Conservation (phyloP, 2,888 invertebrate genomes). For the Acleris literana region DNA sequence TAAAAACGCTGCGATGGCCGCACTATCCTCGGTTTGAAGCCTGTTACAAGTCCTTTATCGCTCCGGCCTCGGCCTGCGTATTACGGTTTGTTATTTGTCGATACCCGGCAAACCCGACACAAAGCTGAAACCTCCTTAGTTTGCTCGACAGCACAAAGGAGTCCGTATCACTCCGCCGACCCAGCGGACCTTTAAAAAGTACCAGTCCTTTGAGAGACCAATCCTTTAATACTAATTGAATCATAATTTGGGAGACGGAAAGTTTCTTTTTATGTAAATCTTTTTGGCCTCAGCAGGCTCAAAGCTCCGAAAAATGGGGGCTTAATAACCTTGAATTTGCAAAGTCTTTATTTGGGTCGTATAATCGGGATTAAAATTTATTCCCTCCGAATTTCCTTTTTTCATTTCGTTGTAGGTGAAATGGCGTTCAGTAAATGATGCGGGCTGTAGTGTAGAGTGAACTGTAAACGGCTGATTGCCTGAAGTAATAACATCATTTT, state of each 20-base stretch:
- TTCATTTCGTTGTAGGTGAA: constrained; percentile 35
- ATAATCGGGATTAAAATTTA: constrained; percentile 67
- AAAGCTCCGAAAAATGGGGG: constrained; percentile 69
- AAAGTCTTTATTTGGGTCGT: constrained; percentile 57
- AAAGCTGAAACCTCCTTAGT: constrained; percentile 76
- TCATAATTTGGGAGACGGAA: constrained; percentile 79
- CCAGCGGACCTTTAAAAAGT: constrained; percentile 77
- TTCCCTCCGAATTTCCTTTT: constrained; percentile 53
- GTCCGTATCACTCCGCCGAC: constrained; percentile 60
- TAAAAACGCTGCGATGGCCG: constrained; percentile 39
- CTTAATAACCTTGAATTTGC: constrained; percentile 72
- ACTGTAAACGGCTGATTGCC: constrained; percentile 11
- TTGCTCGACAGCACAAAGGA: constrained; percentile 78
- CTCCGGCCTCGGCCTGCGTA: constrained; percentile 23
- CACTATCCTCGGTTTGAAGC: constrained; percentile 19
- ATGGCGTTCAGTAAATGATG: constrained; percentile 33
- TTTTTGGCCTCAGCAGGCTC: constrained; percentile 67
- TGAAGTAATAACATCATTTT: constrained; percentile 2
- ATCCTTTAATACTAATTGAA: constrained; percentile 84
- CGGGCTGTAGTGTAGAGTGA: constrained; percentile 4
- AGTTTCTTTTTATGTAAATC: constrained; percentile 83
- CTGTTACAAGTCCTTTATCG: constrained; percentile 23
- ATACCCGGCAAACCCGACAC: constrained; percentile 61
- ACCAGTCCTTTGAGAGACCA: constrained; percentile 75
- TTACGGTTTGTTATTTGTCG: constrained; percentile 31